These are phyloP conservation scores for Noctua pronuba DNA, from an alignment of 2,888 invertebrate genomes.

Conservation along the genomic window DNA sequence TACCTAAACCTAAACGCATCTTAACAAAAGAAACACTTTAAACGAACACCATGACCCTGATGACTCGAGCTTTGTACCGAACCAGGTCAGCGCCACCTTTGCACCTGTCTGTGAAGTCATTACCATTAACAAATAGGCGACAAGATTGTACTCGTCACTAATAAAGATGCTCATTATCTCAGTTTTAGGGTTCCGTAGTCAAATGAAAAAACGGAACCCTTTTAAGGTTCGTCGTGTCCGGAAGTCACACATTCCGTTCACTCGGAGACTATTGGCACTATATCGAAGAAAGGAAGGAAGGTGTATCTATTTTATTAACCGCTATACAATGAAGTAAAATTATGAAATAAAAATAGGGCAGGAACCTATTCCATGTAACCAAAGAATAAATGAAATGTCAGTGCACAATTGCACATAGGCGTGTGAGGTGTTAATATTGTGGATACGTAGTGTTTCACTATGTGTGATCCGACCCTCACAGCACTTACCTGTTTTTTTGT, in stretches of 20 bases:
- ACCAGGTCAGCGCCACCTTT: constrained; percentile 32
- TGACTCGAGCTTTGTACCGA: constrained; percentile 24
- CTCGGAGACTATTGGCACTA: background rate
- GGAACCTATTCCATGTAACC: background rate
- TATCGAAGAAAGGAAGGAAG: background rate
- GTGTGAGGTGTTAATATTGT: background rate
- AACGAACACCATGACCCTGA: constrained; percentile 36
- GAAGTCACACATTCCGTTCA: background rate
- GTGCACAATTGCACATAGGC: background rate
- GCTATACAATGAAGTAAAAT: background rate
- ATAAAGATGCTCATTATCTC: constrained; percentile 5
- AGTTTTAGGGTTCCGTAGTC: background rate
- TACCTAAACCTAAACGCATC: background rate
- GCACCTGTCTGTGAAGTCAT: constrained; percentile 37
- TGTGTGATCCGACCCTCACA: background rate
- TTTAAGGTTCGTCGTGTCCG: background rate
- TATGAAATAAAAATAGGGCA: background rate
- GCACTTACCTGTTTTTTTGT: constrained; percentile 2
- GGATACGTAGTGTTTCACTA: background rate
- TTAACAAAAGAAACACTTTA: constrained; percentile 26
- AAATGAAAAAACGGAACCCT: background rate
- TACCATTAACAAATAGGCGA: constrained; percentile 41
- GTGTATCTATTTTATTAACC: background rate
- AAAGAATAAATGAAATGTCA: background rate
- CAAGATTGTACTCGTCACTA: constrained; percentile 6